A percentile compares a stretch with the other conserved stretches of the same genome.
These are phyloP conservation scores for Trichoplusia ni DNA, from an alignment of 1,140 invertebrate genomes.

Conservation along the genomic window DNA sequence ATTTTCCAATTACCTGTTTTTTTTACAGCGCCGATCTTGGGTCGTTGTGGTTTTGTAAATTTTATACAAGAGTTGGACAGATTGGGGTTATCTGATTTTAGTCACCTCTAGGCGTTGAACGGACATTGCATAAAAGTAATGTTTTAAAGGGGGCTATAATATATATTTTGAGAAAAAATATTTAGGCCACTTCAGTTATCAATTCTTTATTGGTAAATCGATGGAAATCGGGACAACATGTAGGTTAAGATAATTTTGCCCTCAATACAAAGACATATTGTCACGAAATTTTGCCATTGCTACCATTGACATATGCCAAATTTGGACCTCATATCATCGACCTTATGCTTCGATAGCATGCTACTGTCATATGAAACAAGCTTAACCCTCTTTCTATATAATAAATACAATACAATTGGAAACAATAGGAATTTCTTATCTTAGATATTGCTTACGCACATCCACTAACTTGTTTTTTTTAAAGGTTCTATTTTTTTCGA, in stretches of 20 bases:
- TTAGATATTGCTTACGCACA: neutral
- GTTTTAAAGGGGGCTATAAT: neutral
- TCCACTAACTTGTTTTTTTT: neutral
- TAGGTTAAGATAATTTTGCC: constrained; percentile 17
- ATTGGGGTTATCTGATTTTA: too few relatives aligned
- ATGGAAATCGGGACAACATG: neutral
- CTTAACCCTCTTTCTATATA: constrained; percentile 8
- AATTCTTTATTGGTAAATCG: neutral
- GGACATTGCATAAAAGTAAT: too few relatives aligned
- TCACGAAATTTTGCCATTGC: constrained; percentile 12
- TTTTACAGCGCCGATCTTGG: constrained; percentile 16
- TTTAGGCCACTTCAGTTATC: too few relatives aligned
- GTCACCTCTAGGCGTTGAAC: too few relatives aligned
- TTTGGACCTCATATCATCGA: constrained; percentile 6
- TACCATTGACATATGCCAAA: constrained; percentile 9
- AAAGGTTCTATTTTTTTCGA: neutral
- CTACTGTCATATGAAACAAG: neutral
- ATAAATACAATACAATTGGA: neutral
- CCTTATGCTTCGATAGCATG: constrained; percentile 14
- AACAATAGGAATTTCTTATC: constrained; percentile 5
- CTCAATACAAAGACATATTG: neutral
- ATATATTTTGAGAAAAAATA: neutral
- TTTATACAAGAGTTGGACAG: too few relatives aligned
- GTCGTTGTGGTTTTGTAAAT: too few relatives aligned
- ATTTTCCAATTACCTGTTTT: constrained; percentile 50